Base-by-base conservation (phyloP, 2,113 vertebrate genomes). In the Procavia capensis region DNA sequence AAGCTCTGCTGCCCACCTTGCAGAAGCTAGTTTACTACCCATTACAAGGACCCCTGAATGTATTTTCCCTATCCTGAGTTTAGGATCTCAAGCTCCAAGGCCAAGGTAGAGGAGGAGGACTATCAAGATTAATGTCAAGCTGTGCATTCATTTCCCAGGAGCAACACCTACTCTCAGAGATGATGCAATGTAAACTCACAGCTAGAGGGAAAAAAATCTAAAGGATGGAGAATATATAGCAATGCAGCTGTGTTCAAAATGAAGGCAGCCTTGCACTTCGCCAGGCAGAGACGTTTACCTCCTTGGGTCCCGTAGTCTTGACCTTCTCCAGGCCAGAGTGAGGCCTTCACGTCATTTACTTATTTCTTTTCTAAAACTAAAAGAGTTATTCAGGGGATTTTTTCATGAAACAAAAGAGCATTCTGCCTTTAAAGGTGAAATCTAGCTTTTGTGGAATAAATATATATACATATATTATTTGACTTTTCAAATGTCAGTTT, bases 351-450 rank as follows among this genome's bases (percentile, higher is more conserved):
- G 68, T 92, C 75, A 80, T 64, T 87, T 72, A n/a, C n/a, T n/a
- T n/a, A n/a, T n/a, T n/a, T n/a, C n/a, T n/a, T n/a, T n/a, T n/a
- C n/a, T n/a, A n/a, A n/a, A 75, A 41, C 31, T 90, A 10, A 90
- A 83, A 68, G 68, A 47, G 6, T 10, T 72, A 39, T 50, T 96
- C 25, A 78, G 68, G 84, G 43, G 2, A 80, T 43, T 88, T 90
- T 90, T 85, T 87, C 39, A 68, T 90, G 39, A 75, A 87, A 90
- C 79, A 94, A 93, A 92, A 66, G 61, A 90, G 24, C 25, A 85
- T 0, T 83, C 29, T 94, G 9, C 1, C 25, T 66, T 79, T 45
- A 31, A 82, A 79, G 61, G 29, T 74, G 54, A 93, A 78, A 94
- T 59, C 91, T 57, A 93, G 54, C 16, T 4, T 88, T 43, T 72